A percentile compares a stretch with the other conserved stretches of the same genome.
Conservation (phyloP, 2,888 invertebrate genomes). For the Nemotelus nigrinus region DNA sequence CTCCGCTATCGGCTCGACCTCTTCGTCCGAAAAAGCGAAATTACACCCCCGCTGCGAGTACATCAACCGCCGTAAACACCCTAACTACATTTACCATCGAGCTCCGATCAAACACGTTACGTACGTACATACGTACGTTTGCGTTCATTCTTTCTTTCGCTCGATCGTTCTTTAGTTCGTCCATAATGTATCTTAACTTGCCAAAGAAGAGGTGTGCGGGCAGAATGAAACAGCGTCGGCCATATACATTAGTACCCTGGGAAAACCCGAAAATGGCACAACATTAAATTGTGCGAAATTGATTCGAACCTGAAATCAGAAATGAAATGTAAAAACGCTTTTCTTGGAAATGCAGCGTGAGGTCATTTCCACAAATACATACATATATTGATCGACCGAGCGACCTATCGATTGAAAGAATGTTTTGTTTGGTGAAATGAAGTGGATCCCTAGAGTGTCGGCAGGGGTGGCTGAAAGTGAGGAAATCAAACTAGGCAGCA, state of each 20-base stretch:
- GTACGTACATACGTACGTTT: no score
- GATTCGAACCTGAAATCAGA: constrained; percentile 7
- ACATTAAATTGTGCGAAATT: constrained; percentile 2
- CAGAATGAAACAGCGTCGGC: neutral
- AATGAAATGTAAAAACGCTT: constrained; percentile 11
- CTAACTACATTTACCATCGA: no score
- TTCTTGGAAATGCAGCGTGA: constrained; percentile 35
- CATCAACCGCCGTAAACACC: neutral
- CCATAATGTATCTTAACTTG: no score
- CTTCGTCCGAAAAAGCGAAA: neutral
- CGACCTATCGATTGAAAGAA: no score
- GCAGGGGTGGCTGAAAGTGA: no score
- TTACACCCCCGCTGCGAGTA: constrained; percentile 25
- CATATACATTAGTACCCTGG: constrained; percentile 4
- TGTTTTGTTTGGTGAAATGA: no score
- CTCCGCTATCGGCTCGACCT: neutral
- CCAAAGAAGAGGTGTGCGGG: no score
- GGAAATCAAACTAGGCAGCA: no score
- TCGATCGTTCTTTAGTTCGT: no score
- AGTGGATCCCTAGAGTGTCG: no score
- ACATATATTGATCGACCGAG: neutral
- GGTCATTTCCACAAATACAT: constrained; percentile 19
- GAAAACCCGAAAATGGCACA: constrained; percentile 24
- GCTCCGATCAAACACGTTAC: no score
- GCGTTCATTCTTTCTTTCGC: no score